Evolutionary conservation across 2,797 vertebrate genomes (phyloP).

Genomic region (Crocodylus rhombifer): DNA sequence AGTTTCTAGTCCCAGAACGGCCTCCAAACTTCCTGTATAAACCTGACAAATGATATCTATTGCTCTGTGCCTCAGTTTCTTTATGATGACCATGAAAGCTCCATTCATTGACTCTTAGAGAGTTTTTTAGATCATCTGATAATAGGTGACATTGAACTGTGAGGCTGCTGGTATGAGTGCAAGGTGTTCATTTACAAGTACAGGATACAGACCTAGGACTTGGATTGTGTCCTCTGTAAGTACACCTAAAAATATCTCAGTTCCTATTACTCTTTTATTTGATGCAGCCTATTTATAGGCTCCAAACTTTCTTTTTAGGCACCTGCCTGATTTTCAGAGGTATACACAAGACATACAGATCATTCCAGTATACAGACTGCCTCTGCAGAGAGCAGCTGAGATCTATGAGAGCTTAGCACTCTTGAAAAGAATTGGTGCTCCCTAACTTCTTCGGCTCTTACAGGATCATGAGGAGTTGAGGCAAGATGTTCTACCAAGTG

Average conservation of each 20-base stretch:
- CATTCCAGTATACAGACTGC: background rate
- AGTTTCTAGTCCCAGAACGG: background rate
- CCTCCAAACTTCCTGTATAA: background rate
- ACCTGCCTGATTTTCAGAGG: background rate
- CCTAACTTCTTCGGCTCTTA: background rate
- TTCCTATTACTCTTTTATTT: background rate
- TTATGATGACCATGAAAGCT: background rate
- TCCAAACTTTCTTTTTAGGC: background rate
- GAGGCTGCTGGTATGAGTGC: background rate
- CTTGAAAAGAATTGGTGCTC: background rate
- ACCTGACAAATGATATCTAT: background rate
- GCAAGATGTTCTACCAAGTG: background rate
- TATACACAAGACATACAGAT: background rate
- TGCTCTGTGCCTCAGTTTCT: background rate
- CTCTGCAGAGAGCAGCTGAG: background rate
- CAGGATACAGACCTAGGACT: background rate
- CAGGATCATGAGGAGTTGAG: background rate
- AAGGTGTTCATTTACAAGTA: background rate
- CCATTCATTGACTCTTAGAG: background rate
- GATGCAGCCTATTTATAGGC: background rate
- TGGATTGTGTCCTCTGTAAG: background rate
- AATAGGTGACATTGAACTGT: background rate
- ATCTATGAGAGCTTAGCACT: background rate
- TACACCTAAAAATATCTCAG: background rate
- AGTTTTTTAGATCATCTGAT: background rate